A percentile compares a stretch with the other conserved stretches of the same genome.
Evolutionary conservation across 1,140 invertebrate genomes (phyloP).

Genomic region (Tetraneura akinire): DNA sequence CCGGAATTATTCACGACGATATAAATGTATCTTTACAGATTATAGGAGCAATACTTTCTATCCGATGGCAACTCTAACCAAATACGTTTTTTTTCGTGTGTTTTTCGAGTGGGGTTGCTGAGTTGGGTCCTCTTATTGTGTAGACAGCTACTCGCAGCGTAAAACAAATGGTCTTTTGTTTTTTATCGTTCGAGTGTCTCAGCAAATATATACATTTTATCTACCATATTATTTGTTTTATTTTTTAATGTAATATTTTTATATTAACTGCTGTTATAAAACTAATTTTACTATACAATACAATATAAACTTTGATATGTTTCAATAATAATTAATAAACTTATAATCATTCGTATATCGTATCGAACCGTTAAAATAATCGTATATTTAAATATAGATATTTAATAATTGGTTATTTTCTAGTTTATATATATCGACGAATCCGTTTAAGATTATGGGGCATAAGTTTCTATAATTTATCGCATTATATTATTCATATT

Average conservation of each 20-base stretch:
- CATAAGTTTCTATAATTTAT: no score
- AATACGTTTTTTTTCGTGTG: slow-evolving; percentile 5
- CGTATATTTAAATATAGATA: no score
- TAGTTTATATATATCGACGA: no score
- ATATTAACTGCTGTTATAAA: no score
- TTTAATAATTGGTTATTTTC: no score
- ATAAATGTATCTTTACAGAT: slow-evolving; percentile 34
- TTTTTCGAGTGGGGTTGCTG: slow-evolving; percentile 8
- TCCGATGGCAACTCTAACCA: slow-evolving; percentile 10
- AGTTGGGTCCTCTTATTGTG: not conserved
- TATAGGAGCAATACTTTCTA: slow-evolving; percentile 37
- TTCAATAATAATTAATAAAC: no score
- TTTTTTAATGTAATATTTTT: no score
- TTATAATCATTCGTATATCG: no score
- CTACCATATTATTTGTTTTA: slow-evolving; percentile 19
- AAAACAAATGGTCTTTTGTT: slow-evolving; percentile 33
- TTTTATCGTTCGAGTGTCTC: slow-evolving; percentile 16
- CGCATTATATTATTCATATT: no score
- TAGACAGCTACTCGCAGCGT: not conserved
- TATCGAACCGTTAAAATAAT: no score
- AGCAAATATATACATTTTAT: slow-evolving; percentile 2
- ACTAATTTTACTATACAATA: not conserved
- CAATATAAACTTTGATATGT: no score
- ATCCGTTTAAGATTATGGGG: no score
- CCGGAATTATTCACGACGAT: slow-evolving; percentile 28